phyloP scores from a whole-genome alignment of 1,140 invertebrate genomes.

The Tetramorium parvispinum region DNA sequence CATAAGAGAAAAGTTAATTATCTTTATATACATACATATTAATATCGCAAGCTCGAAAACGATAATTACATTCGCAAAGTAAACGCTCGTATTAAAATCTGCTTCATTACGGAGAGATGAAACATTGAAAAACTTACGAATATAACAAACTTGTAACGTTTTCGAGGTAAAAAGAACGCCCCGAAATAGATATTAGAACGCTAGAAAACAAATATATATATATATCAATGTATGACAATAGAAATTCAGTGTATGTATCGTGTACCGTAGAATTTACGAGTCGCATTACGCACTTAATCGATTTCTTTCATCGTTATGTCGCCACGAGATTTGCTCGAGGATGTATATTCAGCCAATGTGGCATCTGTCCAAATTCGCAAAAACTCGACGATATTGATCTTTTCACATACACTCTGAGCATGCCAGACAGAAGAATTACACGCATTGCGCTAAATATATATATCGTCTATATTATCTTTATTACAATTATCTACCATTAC shows the following conservation, averaged over 20 bases:
- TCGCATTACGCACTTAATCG: background rate
- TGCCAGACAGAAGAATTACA: background rate
- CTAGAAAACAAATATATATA: background rate
- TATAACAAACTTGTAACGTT: background rate
- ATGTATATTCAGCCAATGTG: background rate
- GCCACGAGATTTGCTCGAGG: background rate
- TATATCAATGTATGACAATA: background rate
- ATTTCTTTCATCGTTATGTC: background rate
- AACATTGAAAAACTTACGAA: constrained; percentile 12
- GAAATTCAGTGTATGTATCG: background rate
- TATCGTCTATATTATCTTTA: constrained; percentile 20
- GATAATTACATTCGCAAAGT: background rate
- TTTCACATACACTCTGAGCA: background rate
- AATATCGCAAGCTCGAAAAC: constrained; percentile 15
- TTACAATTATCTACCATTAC: constrained; percentile 49
- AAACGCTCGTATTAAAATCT: constrained; percentile 18
- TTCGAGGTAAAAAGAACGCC: background rate
- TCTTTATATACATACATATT: background rate
- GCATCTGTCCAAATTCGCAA: background rate
- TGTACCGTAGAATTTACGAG: background rate
- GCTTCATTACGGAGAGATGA: background rate
- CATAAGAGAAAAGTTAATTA: constrained; percentile 27
- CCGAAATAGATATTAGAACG: constrained; percentile 16
- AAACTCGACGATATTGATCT: constrained; percentile 17
- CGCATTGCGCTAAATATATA: background rate